Evolutionary conservation across 2,888 invertebrate genomes (phyloP), one percentile per base, ranked within the genome.

Genomic region (Archaeoteleia sp.): DNA sequence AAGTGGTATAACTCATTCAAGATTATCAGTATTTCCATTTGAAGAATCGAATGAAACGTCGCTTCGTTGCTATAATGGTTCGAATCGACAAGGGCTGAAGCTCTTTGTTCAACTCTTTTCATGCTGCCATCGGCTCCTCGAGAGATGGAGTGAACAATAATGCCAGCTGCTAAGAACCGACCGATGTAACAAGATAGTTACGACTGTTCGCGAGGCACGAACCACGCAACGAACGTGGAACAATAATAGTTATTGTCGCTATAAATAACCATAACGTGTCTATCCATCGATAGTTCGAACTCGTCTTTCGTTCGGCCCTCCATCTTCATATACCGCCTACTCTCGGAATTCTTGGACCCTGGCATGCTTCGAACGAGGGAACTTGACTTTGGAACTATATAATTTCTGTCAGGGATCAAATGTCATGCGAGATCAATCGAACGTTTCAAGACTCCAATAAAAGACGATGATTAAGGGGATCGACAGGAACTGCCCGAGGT

Each of bases 201-300:
- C 27, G 27, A 29, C 8, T 29, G 27, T 7, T n/a, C n/a, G 14
- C 14, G 25, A 29, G 27, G 14, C 4, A 8, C 43, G 15, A 48
- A 25, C 25, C 48, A 14, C 27, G 25, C 13, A 35, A 27, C 10
- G 9, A 27, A 27, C 48, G 15, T 48, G 6, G 13, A 35, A 35
- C 25, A 48, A 48, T 48, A 35, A 48, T 48, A 27, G 34, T 13
- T 34, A 35, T 27, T 15, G 48, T 35, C 48, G 14, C 27, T 35
- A 25, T 35, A 48, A 48, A 48, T 35, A 32, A 46, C 20, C 17
- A 48, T 27, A 37, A 48, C 14, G 35, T 48, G 34, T 35, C 48
- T 48, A 37, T 48, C 48, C 35, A 14, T 48, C 34, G 25, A 48
- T 37, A 40, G 9, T 15, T 13, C 35, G 25, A 35, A 48, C 15